Evolutionary conservation across 2,113 vertebrate genomes (phyloP), one percentile per base, ranked within the genome.

Genomic region (Rhinogobius similis): DNA sequence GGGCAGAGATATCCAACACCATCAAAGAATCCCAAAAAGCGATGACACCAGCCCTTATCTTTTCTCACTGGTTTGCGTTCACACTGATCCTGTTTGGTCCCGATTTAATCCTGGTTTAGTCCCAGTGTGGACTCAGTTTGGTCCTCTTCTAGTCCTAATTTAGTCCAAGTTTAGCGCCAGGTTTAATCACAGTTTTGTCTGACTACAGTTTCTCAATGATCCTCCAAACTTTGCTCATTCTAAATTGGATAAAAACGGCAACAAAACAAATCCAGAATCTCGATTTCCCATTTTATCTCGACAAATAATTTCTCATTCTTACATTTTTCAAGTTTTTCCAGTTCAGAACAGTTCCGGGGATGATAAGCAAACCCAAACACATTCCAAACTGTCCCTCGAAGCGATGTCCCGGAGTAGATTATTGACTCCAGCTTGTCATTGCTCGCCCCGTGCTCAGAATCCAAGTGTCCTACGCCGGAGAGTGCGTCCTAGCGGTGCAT

Each of bases 321-420:
- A 1, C n/a, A 52, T 48, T n/a, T n/a, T n/a, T n/a, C 0, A 52
- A 11, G n/a, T 52, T 52, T n/a, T 52, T 56, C 27, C 56, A 20
- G 27, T 16, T 32, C 27, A 59, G 29, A 32, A 16, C 27, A 59
- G 7, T 16, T 59, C 56, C 56, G 18, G 18, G 43, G 43, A 44
- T 4, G 23, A 14, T 14, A 27, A 55, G 27, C 71, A 9, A 59
- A 29, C 44, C 70, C 13, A 70, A 64, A 67, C 38, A 72, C 66
- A 69, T 63, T 38, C 18, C 39, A 78, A 79, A 8, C n/a, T 62
- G 74, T 62, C 55, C 20, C 65, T 55, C 23, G 66, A 61, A 68
- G 61, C 73, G 82, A 86, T 87, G 77, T 82, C 80, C 89, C 73
- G 68, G 78, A 76, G 59, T 59, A 72, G 70, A 83, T 81, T 72